Percentiles rank a stretch among this genome's conserved stretches.
Conservation (phyloP, 2,888 invertebrate genomes). For the Panorpa germanica region DNA sequence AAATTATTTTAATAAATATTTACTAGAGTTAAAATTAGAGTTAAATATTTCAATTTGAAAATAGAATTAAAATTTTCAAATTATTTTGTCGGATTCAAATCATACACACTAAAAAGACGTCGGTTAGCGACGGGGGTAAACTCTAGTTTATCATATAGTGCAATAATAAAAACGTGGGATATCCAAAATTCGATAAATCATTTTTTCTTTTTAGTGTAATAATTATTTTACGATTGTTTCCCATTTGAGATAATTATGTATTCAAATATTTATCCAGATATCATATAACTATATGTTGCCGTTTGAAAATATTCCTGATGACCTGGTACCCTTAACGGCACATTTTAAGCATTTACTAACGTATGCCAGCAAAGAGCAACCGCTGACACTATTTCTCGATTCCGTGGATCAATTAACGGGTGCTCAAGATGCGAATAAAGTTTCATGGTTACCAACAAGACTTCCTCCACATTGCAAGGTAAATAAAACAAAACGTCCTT, state of each 20-base stretch:
- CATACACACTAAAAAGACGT: too few relatives aligned
- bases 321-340: conserved; percentile 85
- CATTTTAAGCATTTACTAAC: conserved; percentile 88
- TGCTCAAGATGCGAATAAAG: conserved; percentile 83
- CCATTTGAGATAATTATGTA: conserved; percentile 6
- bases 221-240: conserved; percentile 4
- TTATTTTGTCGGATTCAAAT: too few relatives aligned
- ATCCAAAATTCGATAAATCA: conserved; percentile 3
- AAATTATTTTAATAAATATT: too few relatives aligned
- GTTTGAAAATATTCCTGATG: conserved; percentile 89
- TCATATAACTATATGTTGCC: conserved; percentile 83
- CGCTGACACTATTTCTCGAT: conserved; percentile 80
- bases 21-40: too few relatives aligned
- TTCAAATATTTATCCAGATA: conserved; percentile 36
- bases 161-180: too few relatives aligned
- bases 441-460: conserved; percentile 88
- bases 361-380: conserved; percentile 63
- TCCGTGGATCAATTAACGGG: conserved; percentile 94
- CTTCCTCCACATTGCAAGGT: conserved; percentile 81
- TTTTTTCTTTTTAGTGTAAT: not conserved
- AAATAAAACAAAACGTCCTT: conserved; percentile 9
- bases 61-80: too few relatives aligned
- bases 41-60: too few relatives aligned
- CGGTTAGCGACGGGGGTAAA: too few relatives aligned
- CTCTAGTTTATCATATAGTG: too few relatives aligned